phyloP scores from a whole-genome alignment of 2,888 invertebrate genomes.

The Altica lythri region DNA sequence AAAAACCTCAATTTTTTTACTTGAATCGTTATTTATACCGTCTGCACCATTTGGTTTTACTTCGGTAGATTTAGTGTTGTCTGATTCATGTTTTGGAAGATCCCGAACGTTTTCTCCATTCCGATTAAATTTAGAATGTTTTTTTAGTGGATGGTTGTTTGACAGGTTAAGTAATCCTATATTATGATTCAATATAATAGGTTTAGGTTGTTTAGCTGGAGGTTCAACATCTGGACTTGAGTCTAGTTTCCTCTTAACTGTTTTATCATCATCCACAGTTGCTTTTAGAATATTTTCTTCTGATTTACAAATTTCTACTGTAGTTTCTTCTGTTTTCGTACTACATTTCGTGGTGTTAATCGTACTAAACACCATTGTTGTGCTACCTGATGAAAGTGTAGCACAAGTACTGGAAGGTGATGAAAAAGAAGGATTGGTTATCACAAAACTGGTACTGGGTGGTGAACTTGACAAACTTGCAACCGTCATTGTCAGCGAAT shows the following conservation, averaged over 20 bases:
- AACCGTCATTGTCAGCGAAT: constrained; percentile 3
- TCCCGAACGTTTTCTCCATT: constrained; percentile 38
- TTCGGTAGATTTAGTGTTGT: constrained; percentile 5
- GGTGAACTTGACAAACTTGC: too few relatives aligned
- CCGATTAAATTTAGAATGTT: constrained; percentile 47
- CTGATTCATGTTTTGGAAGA: constrained; percentile 1
- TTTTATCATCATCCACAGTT: constrained; percentile 28
- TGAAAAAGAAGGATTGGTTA: constrained; percentile 12
- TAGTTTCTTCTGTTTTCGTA: constrained; percentile 36
- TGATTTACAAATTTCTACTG: constrained; percentile 1
- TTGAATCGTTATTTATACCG: background rate
- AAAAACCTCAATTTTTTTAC: constrained; percentile 6
- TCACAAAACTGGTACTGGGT: too few relatives aligned
- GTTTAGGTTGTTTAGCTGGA: constrained; percentile 48
- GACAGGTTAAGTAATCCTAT: constrained; percentile 52
- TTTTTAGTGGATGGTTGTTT: constrained; percentile 53
- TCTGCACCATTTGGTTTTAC: background rate
- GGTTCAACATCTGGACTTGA: constrained; percentile 34
- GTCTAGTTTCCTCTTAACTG: constrained; percentile 39
- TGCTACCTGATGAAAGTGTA: constrained; percentile 39
- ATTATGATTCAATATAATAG: constrained; percentile 49
- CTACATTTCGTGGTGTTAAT: constrained; percentile 48
- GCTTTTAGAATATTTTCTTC: background rate
- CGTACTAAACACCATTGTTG: constrained; percentile 49
- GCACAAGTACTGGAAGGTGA: constrained; percentile 26